These are phyloP conservation scores for Gymnothorax reevesii DNA, from an alignment of 2,797 vertebrate genomes.

Conservation along the genomic window DNA sequence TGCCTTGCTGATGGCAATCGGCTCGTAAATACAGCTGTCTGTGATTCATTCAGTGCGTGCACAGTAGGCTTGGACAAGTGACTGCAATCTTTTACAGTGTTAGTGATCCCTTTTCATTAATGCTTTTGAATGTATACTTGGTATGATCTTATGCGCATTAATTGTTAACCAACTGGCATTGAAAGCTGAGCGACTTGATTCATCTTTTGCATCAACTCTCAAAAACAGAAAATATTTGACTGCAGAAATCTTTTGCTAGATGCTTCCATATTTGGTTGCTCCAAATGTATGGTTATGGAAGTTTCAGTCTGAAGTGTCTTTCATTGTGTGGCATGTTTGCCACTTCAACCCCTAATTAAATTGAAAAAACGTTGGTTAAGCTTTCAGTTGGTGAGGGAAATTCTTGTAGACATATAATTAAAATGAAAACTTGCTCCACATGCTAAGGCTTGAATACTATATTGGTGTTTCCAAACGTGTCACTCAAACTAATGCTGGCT, in stretches of 20 bases:
- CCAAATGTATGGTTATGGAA: not conserved
- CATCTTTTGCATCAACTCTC: not conserved
- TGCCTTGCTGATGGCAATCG: constrained; percentile 48
- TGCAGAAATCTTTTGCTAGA: not conserved
- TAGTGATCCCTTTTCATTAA: not conserved
- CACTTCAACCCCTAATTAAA: not conserved
- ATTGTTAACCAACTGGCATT: not conserved
- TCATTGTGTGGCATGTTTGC: not conserved
- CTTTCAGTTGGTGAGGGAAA: not conserved
- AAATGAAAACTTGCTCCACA: not conserved
- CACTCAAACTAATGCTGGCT: too few species aligned
- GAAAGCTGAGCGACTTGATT: not conserved
- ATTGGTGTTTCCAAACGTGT: too few species aligned
- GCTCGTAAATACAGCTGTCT: constrained; percentile 50
- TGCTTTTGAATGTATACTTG: not conserved
- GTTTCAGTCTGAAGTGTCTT: constrained; percentile 1
- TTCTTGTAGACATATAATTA: not conserved
- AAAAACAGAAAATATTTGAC: not conserved
- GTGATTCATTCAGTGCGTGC: constrained; percentile 42
- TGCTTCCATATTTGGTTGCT: not conserved
- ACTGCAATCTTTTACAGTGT: not conserved
- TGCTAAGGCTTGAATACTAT: too few species aligned
- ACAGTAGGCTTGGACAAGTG: constrained; percentile 17
- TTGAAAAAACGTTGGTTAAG: not conserved
- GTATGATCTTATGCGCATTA: constrained; percentile 4